These are phyloP conservation scores for Imbricaverruca yamaguchii DNA, from an alignment of 2,888 invertebrate species.

Conservation along the genomic window DNA sequence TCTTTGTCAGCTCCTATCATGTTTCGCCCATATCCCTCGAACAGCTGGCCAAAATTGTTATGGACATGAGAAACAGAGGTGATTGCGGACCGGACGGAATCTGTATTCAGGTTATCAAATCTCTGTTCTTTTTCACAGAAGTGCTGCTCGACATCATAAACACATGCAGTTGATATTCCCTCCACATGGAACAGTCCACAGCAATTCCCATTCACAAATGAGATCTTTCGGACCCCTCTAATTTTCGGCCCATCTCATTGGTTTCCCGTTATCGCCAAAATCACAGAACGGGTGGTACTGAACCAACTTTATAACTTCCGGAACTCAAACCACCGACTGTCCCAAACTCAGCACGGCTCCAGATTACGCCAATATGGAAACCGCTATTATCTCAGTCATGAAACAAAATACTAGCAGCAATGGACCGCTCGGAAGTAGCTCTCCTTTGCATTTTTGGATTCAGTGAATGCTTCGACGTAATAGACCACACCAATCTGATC, in stretches of 20 bases:
- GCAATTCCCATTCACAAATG: neutral
- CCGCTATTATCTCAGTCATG: neutral
- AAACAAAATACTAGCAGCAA: neutral
- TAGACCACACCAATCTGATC: neutral
- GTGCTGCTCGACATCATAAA: neutral
- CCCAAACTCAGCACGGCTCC: neutral
- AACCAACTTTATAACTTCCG: neutral
- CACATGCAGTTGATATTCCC: neutral
- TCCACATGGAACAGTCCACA: neutral
- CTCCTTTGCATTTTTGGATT: neutral
- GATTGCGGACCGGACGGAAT: neutral
- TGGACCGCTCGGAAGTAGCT: neutral
- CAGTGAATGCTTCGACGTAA: neutral
- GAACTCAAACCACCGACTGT: neutral
- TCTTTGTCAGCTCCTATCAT: too few relatives aligned
- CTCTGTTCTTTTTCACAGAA: neutral
- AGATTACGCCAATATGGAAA: neutral
- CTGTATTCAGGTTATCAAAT: neutral
- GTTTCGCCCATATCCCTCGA: too few relatives aligned
- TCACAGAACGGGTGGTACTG: neutral
- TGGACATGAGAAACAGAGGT: neutral
- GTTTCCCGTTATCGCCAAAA: neutral
- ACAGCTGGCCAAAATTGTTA: too few relatives aligned
- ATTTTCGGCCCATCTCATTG: neutral
- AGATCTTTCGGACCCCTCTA: neutral